Conservation (phyloP, 2,113 vertebrate species). For the Ceyx melanurus region DNA sequence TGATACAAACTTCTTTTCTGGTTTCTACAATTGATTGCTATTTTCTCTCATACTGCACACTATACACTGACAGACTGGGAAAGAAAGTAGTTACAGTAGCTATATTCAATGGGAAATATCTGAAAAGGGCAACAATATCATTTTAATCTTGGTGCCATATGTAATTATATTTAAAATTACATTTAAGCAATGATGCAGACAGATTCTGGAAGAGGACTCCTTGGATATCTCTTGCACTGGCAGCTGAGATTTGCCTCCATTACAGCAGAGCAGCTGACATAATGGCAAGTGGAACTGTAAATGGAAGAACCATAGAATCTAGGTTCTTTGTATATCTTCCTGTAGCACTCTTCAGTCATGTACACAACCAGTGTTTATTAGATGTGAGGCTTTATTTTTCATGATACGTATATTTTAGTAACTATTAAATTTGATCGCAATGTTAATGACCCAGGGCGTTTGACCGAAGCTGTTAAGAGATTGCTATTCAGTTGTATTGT, state of each 20-base stretch:
- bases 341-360: not conserved
- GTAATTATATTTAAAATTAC: not conserved
- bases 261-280: not conserved
- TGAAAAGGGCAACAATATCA: not conserved
- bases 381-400: not conserved
- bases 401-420: not conserved
- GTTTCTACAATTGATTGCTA: not conserved
- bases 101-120: not conserved
- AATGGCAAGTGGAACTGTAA: not conserved
- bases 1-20: not conserved
- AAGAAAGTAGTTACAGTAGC: not conserved
- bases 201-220: not conserved
- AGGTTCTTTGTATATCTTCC: not conserved
- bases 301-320: not conserved
- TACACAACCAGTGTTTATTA: not conserved
- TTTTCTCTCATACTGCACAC: not conserved
- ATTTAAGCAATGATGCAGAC: not conserved
- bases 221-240: not conserved
- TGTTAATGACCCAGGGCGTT: not conserved
- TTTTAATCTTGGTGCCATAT: not conserved
- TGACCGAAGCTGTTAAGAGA: not conserved
- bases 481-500: not conserved
- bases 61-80: not conserved
- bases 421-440: fast-evolving
- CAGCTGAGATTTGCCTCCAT: not conserved